Conservation (phyloP, 1,140 invertebrate genomes). For the Odontomachus brunneus region DNA sequence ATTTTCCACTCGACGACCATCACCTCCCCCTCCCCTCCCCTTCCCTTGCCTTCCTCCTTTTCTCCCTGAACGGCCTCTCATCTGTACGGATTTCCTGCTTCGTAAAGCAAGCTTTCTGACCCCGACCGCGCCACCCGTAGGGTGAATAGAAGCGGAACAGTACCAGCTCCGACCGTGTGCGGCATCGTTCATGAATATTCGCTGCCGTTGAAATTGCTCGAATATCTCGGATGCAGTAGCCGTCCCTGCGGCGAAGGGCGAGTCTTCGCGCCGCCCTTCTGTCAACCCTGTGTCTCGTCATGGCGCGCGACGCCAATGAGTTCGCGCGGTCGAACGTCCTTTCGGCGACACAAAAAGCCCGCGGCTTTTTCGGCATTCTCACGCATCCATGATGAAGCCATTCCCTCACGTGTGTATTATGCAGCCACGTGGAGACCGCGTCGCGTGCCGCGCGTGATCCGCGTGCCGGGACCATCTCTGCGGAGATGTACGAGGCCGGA, state of each 20-base stretch:
- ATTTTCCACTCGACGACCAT: constrained; percentile 8
- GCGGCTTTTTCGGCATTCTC: constrained; percentile 16
- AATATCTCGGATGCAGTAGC: constrained; percentile 75
- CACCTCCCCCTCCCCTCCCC: background rate
- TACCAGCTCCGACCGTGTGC: constrained; percentile 52
- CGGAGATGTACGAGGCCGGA: background rate
- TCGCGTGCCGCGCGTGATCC: constrained; percentile 8
- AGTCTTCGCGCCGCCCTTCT: constrained; percentile 13
- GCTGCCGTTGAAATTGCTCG: constrained; percentile 74
- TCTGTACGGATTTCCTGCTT: constrained; percentile 83
- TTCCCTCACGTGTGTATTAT: constrained; percentile 24
- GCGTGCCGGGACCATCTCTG: background rate
- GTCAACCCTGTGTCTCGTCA: background rate
- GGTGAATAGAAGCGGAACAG: constrained; percentile 79
- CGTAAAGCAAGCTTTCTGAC: constrained; percentile 82
- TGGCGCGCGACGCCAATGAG: background rate
- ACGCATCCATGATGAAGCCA: background rate
- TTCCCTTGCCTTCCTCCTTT: background rate
- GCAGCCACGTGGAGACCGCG: background rate
- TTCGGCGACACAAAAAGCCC: too few relatives aligned
- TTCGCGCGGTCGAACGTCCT: too few relatives aligned
- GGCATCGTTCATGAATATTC: constrained; percentile 83
- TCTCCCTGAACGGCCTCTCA: constrained; percentile 71
- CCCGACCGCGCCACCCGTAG: constrained; percentile 75
- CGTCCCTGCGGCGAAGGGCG: constrained; percentile 58